Conservation (phyloP, 2,888 invertebrate genomes). For the Dysmachus trigonus region DNA sequence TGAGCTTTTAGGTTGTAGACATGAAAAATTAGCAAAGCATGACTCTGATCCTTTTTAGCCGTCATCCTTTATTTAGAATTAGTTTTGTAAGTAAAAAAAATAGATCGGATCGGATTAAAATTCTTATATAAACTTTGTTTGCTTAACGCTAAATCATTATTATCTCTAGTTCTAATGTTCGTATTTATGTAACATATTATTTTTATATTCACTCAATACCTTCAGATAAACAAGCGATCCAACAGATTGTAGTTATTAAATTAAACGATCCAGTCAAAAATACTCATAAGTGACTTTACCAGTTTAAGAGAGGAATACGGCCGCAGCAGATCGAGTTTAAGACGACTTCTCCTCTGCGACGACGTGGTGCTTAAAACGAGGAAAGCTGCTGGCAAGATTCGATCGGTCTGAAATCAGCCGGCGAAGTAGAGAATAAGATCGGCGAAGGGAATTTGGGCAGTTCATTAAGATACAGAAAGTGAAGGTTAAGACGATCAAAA, state of each 20-base stretch:
- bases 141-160: too few species aligned
- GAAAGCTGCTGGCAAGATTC: background rate
- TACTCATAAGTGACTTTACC: background rate
- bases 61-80: too few species aligned
- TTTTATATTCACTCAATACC: too few species aligned
- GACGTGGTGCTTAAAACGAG: background rate
- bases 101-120: too few species aligned
- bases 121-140: too few species aligned
- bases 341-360: background rate
- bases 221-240: too few species aligned
- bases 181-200: too few species aligned
- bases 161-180: too few species aligned
- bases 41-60: too few species aligned
- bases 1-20: too few species aligned
- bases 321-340: background rate
- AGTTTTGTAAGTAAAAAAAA: too few species aligned
- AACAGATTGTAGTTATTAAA: background rate
- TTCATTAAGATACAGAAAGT: conserved; percentile 27
- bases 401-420: background rate
- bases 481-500: conserved; percentile 25
- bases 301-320: background rate
- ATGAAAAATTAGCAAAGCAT: too few species aligned
- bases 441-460: background rate
- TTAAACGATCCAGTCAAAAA: background rate
- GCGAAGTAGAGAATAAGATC: background rate